A percentile compares a stretch with the other conserved stretches of the same genome.
phyloP scores from a whole-genome alignment of 1,140 invertebrate species.

The Caerostris darwini region DNA sequence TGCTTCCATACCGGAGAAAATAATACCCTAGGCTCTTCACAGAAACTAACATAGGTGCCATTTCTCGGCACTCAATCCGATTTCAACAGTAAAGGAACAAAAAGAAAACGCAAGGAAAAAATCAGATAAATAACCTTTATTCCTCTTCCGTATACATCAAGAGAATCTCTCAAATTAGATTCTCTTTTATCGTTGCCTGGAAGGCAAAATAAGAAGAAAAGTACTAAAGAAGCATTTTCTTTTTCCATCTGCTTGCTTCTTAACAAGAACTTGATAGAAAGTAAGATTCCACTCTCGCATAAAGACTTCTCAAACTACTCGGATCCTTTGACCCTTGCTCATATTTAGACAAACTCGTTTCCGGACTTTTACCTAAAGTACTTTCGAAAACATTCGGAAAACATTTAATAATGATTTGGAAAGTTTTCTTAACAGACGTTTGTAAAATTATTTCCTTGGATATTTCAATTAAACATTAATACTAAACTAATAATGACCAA shows the following conservation, averaged over 20 bases:
- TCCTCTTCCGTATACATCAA: conserved; percentile 11
- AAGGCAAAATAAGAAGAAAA: conserved; percentile 4
- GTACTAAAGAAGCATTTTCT: not conserved
- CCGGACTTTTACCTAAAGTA: too few species aligned
- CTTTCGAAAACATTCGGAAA: too few species aligned
- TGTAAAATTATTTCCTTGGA: too few species aligned
- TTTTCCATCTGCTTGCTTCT: not conserved
- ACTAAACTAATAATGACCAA: too few species aligned
- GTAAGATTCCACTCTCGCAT: not conserved
- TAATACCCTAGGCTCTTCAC: not conserved
- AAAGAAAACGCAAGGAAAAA: not conserved
- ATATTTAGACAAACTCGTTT: conserved; percentile 23
- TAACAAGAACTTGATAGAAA: conserved; percentile 6
- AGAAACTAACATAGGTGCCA: not conserved
- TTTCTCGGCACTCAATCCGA: not conserved
- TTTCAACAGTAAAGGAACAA: not conserved
- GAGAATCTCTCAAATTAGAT: conserved; percentile 31
- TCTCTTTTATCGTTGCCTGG: not conserved
- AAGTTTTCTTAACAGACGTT: too few species aligned
- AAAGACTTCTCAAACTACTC: not conserved
- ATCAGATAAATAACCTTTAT: conserved; percentile 36
- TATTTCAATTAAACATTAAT: too few species aligned
- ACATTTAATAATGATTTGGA: too few species aligned
- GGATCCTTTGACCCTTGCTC: conserved; percentile 7
- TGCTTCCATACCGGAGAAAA: not conserved